Conservation (phyloP, 1,140 invertebrate genomes). For the Halesus radiatus region DNA sequence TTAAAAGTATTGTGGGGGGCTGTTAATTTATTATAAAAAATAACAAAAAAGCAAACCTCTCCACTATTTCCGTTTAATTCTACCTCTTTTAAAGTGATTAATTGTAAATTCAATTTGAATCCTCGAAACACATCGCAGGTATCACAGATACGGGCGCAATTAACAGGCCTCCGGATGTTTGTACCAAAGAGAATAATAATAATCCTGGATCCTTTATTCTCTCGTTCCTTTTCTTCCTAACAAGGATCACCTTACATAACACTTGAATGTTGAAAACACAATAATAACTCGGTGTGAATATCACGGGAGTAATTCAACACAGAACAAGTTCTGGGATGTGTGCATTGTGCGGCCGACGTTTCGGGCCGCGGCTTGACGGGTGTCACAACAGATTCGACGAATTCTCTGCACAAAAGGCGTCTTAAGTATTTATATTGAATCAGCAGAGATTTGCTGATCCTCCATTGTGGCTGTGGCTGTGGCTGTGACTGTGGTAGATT, state of each 20-base stretch:
- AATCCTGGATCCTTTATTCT: constrained; percentile 21
- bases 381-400: constrained; percentile 56
- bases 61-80: not conserved
- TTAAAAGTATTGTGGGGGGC: no score
- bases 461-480: constrained; percentile 4
- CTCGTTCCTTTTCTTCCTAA: constrained; percentile 29
- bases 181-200: constrained; percentile 2
- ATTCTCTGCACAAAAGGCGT: constrained; percentile 13
- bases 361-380: constrained; percentile 23
- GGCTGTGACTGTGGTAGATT: not conserved
- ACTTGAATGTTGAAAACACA: constrained; percentile 19
- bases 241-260: constrained; percentile 50
- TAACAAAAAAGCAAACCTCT: not conserved
- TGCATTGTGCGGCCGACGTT: not conserved
- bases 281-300: constrained; percentile 29
- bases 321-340: not conserved
- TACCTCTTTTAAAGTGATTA: not conserved
- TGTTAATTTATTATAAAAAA: not conserved
- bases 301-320: not conserved
- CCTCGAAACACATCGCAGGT: constrained; percentile 1
- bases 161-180: constrained; percentile 43
- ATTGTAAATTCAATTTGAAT: not conserved
- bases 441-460: not conserved
- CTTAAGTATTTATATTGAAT: constrained; percentile 5
- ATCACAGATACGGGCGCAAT: constrained; percentile 8